Evolutionary conservation across 2,113 vertebrate genomes (phyloP).

Genomic region (Thunnus maccoyii): DNA sequence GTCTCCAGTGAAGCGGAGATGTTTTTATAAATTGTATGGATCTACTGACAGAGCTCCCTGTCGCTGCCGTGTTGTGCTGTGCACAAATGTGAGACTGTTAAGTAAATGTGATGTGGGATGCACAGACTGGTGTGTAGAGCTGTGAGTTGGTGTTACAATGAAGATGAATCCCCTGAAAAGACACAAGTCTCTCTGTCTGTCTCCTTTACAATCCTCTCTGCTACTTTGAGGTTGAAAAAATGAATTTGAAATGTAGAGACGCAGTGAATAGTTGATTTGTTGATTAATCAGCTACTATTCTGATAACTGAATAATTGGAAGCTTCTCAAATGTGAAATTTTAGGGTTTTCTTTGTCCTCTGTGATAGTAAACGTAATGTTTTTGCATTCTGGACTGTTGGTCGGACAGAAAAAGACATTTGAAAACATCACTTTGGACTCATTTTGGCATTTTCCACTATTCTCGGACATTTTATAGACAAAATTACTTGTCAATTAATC

Average conservation of each 20-base stretch:
- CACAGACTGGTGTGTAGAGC: conserved; percentile 3
- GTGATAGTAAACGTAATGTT: too few species aligned
- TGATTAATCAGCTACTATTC: too few species aligned
- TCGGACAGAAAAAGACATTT: too few species aligned
- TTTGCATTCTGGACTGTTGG: too few species aligned
- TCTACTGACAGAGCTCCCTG: conserved; percentile 19
- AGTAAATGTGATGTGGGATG: conserved; percentile 35
- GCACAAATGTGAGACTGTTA: conserved; percentile 39
- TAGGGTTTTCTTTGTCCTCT: too few species aligned
- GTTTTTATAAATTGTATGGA: conserved; percentile 3
- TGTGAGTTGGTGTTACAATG: conserved; percentile 18
- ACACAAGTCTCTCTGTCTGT: background rate
- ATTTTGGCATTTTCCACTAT: too few species aligned
- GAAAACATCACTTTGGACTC: too few species aligned
- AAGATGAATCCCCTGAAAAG: conserved; percentile 39
- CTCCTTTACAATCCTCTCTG: background rate
- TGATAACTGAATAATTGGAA: too few species aligned
- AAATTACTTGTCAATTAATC: too few species aligned
- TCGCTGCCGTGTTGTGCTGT: conserved; percentile 16
- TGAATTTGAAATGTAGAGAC: background rate
- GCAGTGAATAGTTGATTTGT: too few species aligned
- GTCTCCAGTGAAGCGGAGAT: background rate
- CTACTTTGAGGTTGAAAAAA: background rate
- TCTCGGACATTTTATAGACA: too few species aligned
- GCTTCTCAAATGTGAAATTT: too few species aligned